Base-by-base conservation (phyloP, 2,888 invertebrate species). In the Amiota mariae region DNA sequence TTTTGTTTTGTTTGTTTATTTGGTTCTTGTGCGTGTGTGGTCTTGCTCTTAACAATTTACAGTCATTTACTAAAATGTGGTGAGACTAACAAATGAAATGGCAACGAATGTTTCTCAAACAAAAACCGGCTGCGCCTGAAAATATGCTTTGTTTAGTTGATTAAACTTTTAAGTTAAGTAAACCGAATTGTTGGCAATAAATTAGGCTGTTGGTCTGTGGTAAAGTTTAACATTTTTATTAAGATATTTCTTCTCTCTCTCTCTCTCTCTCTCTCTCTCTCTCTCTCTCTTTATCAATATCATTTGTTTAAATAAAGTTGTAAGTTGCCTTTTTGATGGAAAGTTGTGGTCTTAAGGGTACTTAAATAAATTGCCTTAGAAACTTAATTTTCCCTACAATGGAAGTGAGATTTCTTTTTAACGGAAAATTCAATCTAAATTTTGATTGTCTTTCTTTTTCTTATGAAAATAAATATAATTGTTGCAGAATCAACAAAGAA, bases 11-110 rank as follows among this genome's bases (percentile, higher is more conserved):
- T 56, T 24, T 47, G 24, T 24, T 63, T 51, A 51, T 61, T 49
- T 61, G 12, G 24, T 36, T 74, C 70, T 72, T 64, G 75, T 82
- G 79, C n/a, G n/a, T 82, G 82, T 82, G 84, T 83, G 85, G 85
- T 84, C 85, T 81, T 81, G 68, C 75, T 76, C 73, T 36, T 36
- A 76, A 51, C 61, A 20, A 49, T 61, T 51, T 71, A 24, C 18
- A 61, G 15, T 15, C 61, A 59, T 61, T 71, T 13, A 46, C 15
- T 70, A 70, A 57, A 57, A 51, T 20, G 51, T 18, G 15, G 15
- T 15, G 48, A 47, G 20, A 48, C n/a, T 15, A 18, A 10, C n/a
- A 49, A 63, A 63, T 36, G n/a, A 8, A 13, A 63, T 63, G 24
- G 9, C n/a, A 63, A 63, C 9, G 8, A 1, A 63, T 46, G 46